Base-by-base conservation (phyloP, 2,113 vertebrate genomes). In the Tapirus terrestris region DNA sequence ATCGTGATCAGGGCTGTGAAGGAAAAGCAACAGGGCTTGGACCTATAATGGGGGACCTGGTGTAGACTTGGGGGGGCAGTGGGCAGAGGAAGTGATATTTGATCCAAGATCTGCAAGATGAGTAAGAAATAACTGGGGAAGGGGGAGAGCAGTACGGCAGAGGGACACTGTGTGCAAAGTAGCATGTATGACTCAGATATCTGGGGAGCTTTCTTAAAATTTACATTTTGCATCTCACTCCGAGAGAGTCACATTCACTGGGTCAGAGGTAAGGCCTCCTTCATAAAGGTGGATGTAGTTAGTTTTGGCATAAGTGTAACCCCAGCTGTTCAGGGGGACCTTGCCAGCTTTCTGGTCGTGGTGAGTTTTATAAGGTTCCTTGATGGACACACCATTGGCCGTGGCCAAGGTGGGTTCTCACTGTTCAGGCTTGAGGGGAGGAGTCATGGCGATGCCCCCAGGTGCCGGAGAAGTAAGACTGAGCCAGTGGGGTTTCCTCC, bases 351-450 rank as follows among this genome's bases (percentile, higher is more conserved):
- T 79, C 0, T 76, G 68, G 89, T 94, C 91, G 63, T 0, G 56
- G 67, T 89, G 11, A 6, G 8, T 89, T 6, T 5, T 58, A 23
- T 83, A 60, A 81, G 39, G 20, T 97, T 72, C 68, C 85, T 0
- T 76, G 73, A 56, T 39, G 63, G 95, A 91, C 68, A 91, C 27
- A 6, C 45, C 6, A 23, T 4, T 10, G 89, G 51, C 91, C 45
- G 39, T 60, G 95, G 75, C 43, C 1, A 0, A 82, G 29, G 0
- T 0, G 0, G 0, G 45, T 79, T 79, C 76, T 91, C 21, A 6
- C 29, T 36, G n/a, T 14, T 0, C 43, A 89, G 36, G 29, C n/a
- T 95, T 81, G 29, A 39, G 20, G 61, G 80, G 18, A 77, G 93
- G 39, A 60, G 17, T 39, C 51, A 33, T 72, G 45, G 1, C 23